Evolutionary conservation across 2,113 vertebrate genomes (phyloP).

Genomic region (Scomber japonicus): DNA sequence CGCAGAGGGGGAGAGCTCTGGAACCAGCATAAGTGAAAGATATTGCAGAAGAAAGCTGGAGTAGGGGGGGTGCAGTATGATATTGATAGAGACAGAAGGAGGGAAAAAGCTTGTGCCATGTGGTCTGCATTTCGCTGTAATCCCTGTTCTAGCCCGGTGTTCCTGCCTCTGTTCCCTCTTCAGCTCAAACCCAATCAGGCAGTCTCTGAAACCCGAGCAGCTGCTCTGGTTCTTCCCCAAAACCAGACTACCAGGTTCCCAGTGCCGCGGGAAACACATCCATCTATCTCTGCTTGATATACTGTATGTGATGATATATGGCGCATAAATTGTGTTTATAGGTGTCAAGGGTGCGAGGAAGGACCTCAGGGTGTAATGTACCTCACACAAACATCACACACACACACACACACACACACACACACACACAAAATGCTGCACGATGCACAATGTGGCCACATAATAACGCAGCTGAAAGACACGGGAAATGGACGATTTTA

Average conservation of each 20-base stretch:
- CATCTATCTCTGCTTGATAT: constrained; percentile 38
- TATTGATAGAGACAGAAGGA: constrained; percentile 71
- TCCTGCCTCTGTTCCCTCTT: constrained; percentile 61
- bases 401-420: constrained; percentile 10
- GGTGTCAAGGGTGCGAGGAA: constrained; percentile 49
- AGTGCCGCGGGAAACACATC: constrained; percentile 30
- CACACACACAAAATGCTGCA: constrained; percentile 25
- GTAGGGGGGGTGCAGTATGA: constrained; percentile 43
- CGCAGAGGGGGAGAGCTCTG: constrained; percentile 33
- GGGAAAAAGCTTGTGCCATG: constrained; percentile 74
- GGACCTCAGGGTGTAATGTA: constrained; percentile 61
- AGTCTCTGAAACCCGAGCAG: constrained; percentile 55
- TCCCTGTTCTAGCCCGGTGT: constrained; percentile 71
- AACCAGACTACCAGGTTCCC: constrained; percentile 43
- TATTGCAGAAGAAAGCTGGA: constrained; percentile 48
- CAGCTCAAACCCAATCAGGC: constrained; percentile 61
- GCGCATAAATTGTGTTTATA: constrained; percentile 66
- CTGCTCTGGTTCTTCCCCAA: constrained; percentile 31
- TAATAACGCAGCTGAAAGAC: constrained; percentile 73
- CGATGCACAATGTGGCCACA: constrained; percentile 51
- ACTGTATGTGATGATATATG: constrained; percentile 37
- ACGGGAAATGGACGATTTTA: constrained; percentile 74
- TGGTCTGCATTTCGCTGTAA: constrained; percentile 80
- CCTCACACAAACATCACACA: constrained; percentile 41
- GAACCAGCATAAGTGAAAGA: constrained; percentile 56